A percentile compares a stretch with the other conserved stretches of the same genome.
Evolutionary conservation across 2,888 invertebrate genomes (phyloP).

Genomic region (Dilophus febrilis): DNA sequence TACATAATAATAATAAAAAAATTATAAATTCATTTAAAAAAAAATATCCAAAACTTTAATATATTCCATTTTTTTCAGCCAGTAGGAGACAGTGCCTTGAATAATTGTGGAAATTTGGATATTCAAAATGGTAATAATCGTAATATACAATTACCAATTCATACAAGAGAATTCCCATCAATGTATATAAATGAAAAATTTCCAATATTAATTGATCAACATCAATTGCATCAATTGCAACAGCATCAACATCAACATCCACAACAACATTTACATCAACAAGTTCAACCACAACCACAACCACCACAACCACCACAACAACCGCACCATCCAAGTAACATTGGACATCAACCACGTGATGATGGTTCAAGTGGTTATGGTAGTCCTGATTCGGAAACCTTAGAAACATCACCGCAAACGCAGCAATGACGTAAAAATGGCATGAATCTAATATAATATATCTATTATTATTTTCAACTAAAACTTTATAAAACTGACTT

Average conservation of each 20-base stretch:
- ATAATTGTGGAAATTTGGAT: conserved; percentile 11
- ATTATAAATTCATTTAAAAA: too few relatives aligned
- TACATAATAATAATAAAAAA: too few relatives aligned
- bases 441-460: too few relatives aligned
- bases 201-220: conserved; percentile 1
- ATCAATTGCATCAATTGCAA: too few relatives aligned
- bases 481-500: too few relatives aligned
- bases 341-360: conserved; percentile 27
- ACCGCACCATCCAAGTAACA: conserved; percentile 17
- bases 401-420: conserved; percentile 30
- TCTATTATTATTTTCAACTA: too few relatives aligned
- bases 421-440: conserved; percentile 17
- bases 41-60: conserved; percentile 7
- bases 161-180: too few relatives aligned
- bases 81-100: conserved; percentile 28
- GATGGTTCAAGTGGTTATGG: conserved; percentile 67
- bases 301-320: conserved; percentile 21
- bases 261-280: not conserved
- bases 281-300: conserved; percentile 10
- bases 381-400: conserved; percentile 54
- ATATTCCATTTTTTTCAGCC: conserved; percentile 22
- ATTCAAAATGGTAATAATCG: not conserved
- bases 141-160: not conserved
- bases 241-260: conserved; percentile 4
- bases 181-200: not conserved